These are phyloP conservation scores for Chrysolina oricalcia DNA, from an alignment of 2,888 invertebrate species.

Conservation along the genomic window DNA sequence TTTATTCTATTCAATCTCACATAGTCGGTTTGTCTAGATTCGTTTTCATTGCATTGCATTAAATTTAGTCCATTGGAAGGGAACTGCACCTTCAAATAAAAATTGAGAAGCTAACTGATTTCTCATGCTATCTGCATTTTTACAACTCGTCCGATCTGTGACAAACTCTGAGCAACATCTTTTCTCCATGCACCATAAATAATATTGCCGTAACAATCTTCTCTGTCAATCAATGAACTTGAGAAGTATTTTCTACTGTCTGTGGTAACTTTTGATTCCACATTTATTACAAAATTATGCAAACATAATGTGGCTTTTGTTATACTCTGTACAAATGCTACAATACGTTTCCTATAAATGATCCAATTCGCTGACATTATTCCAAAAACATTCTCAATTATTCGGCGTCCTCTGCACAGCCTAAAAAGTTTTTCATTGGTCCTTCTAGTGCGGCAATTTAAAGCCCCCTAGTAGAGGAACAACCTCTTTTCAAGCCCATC, in stretches of 20 bases:
- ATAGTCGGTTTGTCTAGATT: constrained; percentile 5
- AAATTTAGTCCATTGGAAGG: constrained; percentile 43
- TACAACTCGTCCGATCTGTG: constrained; percentile 23
- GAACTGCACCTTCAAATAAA: constrained; percentile 39
- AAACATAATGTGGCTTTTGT: constrained; percentile 40
- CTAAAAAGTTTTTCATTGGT: not conserved
- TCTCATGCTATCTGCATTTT: constrained; percentile 35
- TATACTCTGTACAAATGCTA: constrained; percentile 27
- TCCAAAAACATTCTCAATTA: constrained; percentile 24
- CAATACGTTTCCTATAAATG: constrained; percentile 24
- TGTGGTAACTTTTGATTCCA: constrained; percentile 25
- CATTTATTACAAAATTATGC: constrained; percentile 37
- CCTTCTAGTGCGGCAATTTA: not conserved
- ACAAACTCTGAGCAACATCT: constrained; percentile 28
- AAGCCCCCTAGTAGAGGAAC: not conserved
- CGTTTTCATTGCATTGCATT: constrained; percentile 9
- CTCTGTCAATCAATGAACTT: constrained; percentile 30
- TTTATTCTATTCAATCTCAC: constrained; percentile 1
- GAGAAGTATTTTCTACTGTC: constrained; percentile 33
- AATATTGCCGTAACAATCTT: constrained; percentile 35
- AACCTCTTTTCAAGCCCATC: too few relatives aligned
- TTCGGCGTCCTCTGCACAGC: constrained; percentile 21
- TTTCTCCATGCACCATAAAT: constrained; percentile 42
- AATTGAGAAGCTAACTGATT: constrained; percentile 34
- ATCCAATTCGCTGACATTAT: constrained; percentile 14